Percentiles rank a stretch among this genome's conserved stretches.
Conservation (phyloP, 1,140 invertebrate species). For the Uloborus diversus region DNA sequence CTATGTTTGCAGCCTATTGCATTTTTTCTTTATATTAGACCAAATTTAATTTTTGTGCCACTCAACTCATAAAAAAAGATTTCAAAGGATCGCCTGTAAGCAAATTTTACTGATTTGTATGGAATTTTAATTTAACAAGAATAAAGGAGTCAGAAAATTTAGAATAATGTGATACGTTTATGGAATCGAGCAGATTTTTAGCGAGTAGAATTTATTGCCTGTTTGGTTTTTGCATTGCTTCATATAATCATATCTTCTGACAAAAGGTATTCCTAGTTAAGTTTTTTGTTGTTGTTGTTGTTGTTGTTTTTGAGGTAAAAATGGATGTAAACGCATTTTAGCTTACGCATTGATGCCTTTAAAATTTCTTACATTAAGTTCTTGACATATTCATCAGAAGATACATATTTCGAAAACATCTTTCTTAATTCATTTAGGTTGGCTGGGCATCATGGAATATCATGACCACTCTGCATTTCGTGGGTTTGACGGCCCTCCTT, state of each 20-base stretch:
- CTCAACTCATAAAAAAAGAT: too few species aligned
- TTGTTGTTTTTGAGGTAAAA: not conserved
- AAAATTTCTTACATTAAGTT: not conserved
- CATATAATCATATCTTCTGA: not conserved
- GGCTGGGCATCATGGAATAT: conserved; percentile 20
- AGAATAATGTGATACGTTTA: too few species aligned
- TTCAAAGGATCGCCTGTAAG: too few species aligned
- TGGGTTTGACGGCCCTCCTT: not conserved
- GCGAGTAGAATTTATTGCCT: too few species aligned
- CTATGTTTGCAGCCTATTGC: too few species aligned
- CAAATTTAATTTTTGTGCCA: too few species aligned
- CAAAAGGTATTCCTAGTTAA: not conserved
- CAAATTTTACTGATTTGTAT: too few species aligned
- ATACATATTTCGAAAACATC: not conserved
- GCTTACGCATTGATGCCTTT: not conserved
- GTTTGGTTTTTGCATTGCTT: not conserved
- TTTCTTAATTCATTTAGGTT: not conserved
- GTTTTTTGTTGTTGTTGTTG: too few species aligned
- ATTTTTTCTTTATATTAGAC: too few species aligned
- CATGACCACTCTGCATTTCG: not conserved
- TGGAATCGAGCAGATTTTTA: too few species aligned
- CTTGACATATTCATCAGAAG: not conserved
- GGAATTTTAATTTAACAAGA: too few species aligned
- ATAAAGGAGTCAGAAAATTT: too few species aligned
- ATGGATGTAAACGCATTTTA: not conserved